Base-by-base conservation (phyloP, 2,888 invertebrate genomes). In the Hoplodrina ambigua region DNA sequence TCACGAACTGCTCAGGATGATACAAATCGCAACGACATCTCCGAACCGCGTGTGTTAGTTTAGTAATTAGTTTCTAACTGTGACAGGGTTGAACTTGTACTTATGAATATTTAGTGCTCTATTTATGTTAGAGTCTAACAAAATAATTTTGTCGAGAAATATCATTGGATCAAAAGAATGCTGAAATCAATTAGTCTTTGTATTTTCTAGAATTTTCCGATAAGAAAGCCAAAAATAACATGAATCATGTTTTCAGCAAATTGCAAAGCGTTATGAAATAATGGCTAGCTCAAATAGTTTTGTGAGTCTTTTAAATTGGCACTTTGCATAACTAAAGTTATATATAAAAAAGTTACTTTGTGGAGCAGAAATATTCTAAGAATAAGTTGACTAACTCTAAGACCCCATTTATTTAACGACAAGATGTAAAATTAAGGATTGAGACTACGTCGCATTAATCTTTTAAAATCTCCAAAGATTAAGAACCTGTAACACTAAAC, bases 61-160 rank as follows among this genome's bases (percentile, higher is more conserved):
- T 86, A 90, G 86, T 87, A 90, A 91, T 92, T 92, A 92, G 90
- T 88, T 86, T 82, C 86, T 85, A 85, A 88, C 81, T 85, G 87
- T 85, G 85, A 87, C 86, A 88, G 87, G 87, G 86, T 85, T 88
- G 84, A 81, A 84, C 77, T 81, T 64, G 64, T 78, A 66, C 56
- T 55, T 60, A 54, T 61, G 41, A 62, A 76, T 79, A 75, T 71
- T 68, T 19, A 15, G 13, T 25, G 46, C 17, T 62, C 56, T 66
- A 65, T 56, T 56, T 66, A 19, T 63, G 10, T 56, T 50, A 13
- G 4, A 57, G 8, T 19, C 13, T 17, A 46, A 5, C 46, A 58
- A 30, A 5, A 19, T 44, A 33, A 17, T 33, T 75, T 50, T 20
- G n/a, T 4, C 62, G 7, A 17, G 4, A 17, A 41, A 33, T 49